Evolutionary conservation across 2,888 invertebrate species (phyloP), one percentile per base, ranked within the genome.

Genomic region (Andricus curvator): DNA sequence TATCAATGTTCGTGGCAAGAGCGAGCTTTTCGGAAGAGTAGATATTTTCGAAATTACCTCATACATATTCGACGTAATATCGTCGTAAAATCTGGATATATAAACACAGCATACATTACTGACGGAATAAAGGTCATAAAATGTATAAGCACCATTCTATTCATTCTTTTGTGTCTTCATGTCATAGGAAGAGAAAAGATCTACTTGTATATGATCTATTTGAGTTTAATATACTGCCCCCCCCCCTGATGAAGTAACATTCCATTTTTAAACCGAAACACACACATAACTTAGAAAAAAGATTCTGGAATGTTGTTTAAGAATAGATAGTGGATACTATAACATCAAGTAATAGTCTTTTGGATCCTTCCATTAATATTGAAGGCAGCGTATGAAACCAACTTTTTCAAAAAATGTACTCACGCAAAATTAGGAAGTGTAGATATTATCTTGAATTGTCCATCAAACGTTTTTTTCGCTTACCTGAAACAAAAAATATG

Each of bases 1-100:
- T 51, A 20, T 51, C 48, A 48, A 48, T 68, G 15, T 44, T 70
- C 15, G 22, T 33, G 29, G n/a, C 25, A 70, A 51, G 17, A 29
- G 20, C 22, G 15, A 29, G 15, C 3, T 70, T 70, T 70, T 70
- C 44, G 51, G 48, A 70, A 48, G 56, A 56, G 33, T 56, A 20
- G 20, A 33, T 74, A 74, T 56, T 74, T 74, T n/a, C 56, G 74
- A 51, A 56, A 74, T 74, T 74, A 11, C 74, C 74, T 74, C 51
- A 74, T 56, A 74, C 68, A 48, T 51, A 56, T 56, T 33, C 51
- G 51, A 74, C 20, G 51, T 74, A 51, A 74, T 56, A 74, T 56
- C n/a, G 29, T 51, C 56, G 13, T 74, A 74, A 74, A 74, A 74
- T 74, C 74, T 74, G 70, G 48, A 70, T 51, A 33, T 56, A 48